Evolutionary conservation across 2,888 invertebrate genomes (phyloP).

Genomic region (Eupithecia exiguata): DNA sequence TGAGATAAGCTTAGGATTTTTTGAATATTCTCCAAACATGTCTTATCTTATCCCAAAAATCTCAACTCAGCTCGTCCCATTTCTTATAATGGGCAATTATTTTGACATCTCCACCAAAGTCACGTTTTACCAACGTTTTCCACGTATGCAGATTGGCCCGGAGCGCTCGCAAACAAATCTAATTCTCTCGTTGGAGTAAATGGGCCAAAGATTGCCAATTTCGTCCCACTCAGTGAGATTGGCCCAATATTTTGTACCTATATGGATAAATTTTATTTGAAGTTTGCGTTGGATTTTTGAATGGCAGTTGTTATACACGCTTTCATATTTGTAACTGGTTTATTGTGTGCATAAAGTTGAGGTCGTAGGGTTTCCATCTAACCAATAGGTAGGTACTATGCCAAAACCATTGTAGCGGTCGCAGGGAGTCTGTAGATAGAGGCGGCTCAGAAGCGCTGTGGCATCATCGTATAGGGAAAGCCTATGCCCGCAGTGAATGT

Average conservation of each 20-base stretch:
- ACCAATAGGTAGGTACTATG: background rate
- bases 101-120: conserved; percentile 22
- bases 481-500: background rate
- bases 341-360: background rate
- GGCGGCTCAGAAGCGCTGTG: background rate
- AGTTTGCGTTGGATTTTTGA: conserved; percentile 6
- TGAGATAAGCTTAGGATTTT: background rate
- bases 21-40: background rate
- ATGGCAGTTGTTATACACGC: background rate
- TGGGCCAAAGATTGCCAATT: conserved; percentile 53
- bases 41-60: background rate
- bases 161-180: conserved; percentile 54
- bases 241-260: conserved; percentile 41
- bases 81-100: conserved; percentile 19
- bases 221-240: conserved; percentile 43
- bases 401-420: background rate
- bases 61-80: conserved; percentile 13
- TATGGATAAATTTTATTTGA: conserved; percentile 11
- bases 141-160: conserved; percentile 32
- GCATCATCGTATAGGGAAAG: background rate
- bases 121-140: conserved; percentile 17
- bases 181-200: conserved; percentile 50
- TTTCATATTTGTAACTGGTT: background rate
- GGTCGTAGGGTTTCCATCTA: background rate
- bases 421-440: background rate